Percentiles rank a stretch among this genome's conserved stretches.
phyloP scores from a whole-genome alignment of 2,797 vertebrate species.

The Acanthornis magna region DNA sequence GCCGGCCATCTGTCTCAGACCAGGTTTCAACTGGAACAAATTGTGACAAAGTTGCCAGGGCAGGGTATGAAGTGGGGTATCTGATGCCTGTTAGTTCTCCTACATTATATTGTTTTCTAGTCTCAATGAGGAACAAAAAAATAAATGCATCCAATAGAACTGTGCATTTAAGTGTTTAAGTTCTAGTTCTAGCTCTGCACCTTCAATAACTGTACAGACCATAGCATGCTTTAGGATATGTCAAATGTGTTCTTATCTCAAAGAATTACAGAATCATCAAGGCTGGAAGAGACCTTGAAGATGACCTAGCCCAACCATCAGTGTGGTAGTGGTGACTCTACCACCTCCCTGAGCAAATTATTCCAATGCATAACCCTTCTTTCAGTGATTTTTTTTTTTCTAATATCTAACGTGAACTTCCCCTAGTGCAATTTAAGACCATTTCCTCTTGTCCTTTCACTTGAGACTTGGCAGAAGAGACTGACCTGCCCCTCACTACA shows the following conservation, averaged over 20 bases:
- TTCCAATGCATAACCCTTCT: neutral
- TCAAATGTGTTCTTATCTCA: neutral
- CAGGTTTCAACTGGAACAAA: neutral
- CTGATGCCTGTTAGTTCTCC: neutral
- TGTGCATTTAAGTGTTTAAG: neutral
- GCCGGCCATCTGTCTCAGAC: neutral
- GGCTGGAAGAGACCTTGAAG: neutral
- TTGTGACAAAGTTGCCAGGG: neutral
- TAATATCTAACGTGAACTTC: neutral
- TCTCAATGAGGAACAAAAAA: neutral
- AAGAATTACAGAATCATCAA: neutral
- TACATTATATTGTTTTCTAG: neutral
- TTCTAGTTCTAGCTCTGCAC: neutral
- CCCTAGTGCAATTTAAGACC: neutral
- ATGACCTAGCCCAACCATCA: neutral
- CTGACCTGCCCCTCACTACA: rapidly evolving
- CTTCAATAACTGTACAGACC: neutral
- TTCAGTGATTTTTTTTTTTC: neutral
- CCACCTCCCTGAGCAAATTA: neutral
- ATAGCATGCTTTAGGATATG: neutral
- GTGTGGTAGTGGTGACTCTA: neutral
- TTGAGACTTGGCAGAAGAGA: neutral
- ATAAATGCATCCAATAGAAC: neutral
- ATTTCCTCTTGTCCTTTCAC: neutral
- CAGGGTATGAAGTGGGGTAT: neutral